Evolutionary conservation across 2,797 vertebrate genomes (phyloP).

Genomic region (Acrocephalus scirpaceus): DNA sequence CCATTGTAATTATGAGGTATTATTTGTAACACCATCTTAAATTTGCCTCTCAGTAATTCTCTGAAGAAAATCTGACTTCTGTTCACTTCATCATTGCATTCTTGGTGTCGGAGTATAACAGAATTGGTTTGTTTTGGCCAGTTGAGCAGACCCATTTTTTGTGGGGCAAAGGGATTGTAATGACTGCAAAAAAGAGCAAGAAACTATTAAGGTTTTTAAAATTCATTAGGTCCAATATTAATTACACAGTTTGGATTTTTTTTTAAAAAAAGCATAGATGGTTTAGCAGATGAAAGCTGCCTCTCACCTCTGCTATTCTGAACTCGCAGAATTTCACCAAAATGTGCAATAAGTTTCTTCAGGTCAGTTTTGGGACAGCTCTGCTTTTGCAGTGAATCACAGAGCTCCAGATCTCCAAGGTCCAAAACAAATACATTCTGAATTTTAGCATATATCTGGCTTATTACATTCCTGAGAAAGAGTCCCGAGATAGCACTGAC

Average conservation of each 20-base stretch:
- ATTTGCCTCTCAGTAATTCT: slow-evolving; percentile 2
- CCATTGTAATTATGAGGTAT: slow-evolving; percentile 35
- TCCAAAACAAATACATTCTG: slow-evolving; percentile 25
- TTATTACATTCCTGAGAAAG: slow-evolving; percentile 6
- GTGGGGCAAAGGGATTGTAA: neutral
- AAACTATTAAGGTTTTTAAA: neutral
- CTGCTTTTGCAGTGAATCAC: neutral
- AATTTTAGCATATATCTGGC: slow-evolving; percentile 21
- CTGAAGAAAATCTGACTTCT: slow-evolving; percentile 4
- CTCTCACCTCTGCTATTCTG: neutral
- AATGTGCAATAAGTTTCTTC: neutral
- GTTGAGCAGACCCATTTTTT: neutral
- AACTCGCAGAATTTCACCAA: neutral
- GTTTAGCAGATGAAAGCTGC: neutral
- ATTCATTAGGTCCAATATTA: neutral
- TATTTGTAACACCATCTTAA: slow-evolving; percentile 14
- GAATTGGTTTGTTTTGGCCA: neutral
- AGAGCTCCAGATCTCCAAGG: slow-evolving; percentile 27
- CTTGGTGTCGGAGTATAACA: neutral
- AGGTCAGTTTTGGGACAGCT: slow-evolving; percentile 8
- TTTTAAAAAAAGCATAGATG: neutral
- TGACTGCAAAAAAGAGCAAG: neutral
- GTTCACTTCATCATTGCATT: neutral
- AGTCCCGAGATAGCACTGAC: neutral
- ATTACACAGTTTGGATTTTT: neutral